Conservation (phyloP, 1,140 invertebrate species). For the Schlechtendalia chinensis region DNA sequence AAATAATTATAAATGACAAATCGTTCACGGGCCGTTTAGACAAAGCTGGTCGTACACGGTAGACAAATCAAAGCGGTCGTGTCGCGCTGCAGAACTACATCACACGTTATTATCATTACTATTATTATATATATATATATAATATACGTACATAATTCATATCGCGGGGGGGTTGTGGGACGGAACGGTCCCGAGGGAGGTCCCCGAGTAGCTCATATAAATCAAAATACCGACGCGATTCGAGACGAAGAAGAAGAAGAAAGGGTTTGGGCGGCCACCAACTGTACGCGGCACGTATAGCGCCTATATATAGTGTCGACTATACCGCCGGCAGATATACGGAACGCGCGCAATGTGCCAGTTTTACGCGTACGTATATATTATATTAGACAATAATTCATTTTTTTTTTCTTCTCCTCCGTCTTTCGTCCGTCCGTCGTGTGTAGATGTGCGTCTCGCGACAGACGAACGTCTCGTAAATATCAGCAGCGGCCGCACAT, state of each 20-base stretch:
- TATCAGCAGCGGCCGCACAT: background rate
- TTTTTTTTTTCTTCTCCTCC: slow-evolving; percentile 1
- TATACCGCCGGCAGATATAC: background rate
- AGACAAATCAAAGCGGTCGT: slow-evolving; percentile 44
- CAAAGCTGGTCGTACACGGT: slow-evolving; percentile 31
- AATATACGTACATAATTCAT: slow-evolving; percentile 3
- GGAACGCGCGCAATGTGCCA: background rate
- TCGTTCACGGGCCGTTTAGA: slow-evolving; percentile 45
- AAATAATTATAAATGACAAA: slow-evolving; percentile 48
- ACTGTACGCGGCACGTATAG: background rate
- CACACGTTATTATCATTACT: too few relatives aligned
- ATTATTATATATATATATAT: too few relatives aligned
- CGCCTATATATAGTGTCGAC: too few relatives aligned
- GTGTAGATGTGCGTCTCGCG: background rate
- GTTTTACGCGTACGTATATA: background rate
- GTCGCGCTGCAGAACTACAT: background rate
- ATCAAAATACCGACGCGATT: slow-evolving; percentile 13
- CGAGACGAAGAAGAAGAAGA: background rate
- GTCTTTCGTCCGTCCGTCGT: slow-evolving; percentile 2
- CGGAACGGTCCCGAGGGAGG: slow-evolving; percentile 4
- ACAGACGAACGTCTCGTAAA: slow-evolving; percentile 38
- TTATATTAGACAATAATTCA: background rate
- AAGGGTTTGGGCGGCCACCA: slow-evolving; percentile 34
- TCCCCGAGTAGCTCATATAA: slow-evolving; percentile 31
- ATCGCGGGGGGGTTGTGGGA: background rate